These are phyloP conservation scores for Takifugu rubripes DNA, from an alignment of 2,797 vertebrate genomes.

Conservation along the genomic window DNA sequence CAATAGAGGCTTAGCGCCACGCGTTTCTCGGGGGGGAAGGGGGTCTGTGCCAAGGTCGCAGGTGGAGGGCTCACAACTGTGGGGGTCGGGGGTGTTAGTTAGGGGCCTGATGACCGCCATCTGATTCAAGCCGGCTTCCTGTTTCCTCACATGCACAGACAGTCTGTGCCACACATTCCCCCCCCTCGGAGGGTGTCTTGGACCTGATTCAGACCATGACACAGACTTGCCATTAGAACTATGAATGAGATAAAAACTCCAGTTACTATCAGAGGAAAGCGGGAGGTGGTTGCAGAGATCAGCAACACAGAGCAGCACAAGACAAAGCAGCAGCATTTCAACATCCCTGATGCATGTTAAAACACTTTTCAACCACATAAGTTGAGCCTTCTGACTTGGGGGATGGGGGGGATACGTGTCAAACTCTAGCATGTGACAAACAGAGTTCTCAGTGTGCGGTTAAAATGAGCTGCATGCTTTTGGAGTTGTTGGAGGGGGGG, in stretches of 20 bases:
- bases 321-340: constrained; percentile 67
- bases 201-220: constrained; percentile 99
- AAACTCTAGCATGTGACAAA: constrained; percentile 44
- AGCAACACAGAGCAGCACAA: constrained; percentile 52
- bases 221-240: constrained; percentile 99
- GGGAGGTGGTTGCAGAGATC: constrained; percentile 49
- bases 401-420: constrained; percentile 9
- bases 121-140: constrained; percentile 96
- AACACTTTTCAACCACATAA: constrained; percentile 44
- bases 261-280: constrained; percentile 78
- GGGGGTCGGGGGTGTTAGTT: constrained; percentile 88
- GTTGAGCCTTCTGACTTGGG: neutral
- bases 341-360: constrained; percentile 67
- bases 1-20: constrained; percentile 85
- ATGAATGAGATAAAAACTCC: constrained; percentile 95
- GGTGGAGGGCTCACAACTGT: constrained; percentile 71
- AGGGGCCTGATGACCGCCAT: constrained; percentile 99
- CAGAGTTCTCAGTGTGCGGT: constrained; percentile 13
- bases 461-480: constrained; percentile 60
- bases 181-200: constrained; percentile 93
- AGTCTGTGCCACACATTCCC: constrained; percentile 98
- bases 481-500: constrained; percentile 6
- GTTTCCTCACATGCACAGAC: constrained; percentile 98
- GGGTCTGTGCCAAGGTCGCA: constrained; percentile 83
- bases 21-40: constrained; percentile 83